phyloP scores from a whole-genome alignment of 1,140 invertebrate genomes.

The Octopus sinensis region DNA sequence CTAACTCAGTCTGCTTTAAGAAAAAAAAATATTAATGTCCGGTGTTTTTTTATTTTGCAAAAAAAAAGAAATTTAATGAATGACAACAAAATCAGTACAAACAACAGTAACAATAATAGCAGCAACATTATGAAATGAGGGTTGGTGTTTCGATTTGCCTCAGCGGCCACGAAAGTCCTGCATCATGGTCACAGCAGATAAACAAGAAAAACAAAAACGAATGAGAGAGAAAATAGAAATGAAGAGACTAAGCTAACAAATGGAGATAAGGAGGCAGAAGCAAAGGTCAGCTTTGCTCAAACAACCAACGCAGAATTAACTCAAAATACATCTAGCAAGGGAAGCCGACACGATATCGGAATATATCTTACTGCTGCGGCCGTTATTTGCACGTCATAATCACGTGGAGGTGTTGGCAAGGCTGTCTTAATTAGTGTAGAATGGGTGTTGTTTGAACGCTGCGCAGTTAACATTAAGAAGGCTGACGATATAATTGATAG shows the following conservation, averaged over 20 bases:
- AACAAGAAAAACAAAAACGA: not conserved
- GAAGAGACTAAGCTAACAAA: not conserved
- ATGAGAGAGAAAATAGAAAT: not conserved
- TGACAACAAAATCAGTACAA: no score
- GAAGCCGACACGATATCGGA: not conserved
- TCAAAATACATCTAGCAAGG: not conserved
- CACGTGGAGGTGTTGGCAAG: not conserved
- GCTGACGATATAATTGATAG: not conserved
- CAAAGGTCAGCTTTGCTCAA: not conserved
- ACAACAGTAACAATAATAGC: no score
- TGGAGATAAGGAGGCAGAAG: not conserved
- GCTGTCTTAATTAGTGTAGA: constrained; percentile 6
- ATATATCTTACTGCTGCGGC: not conserved
- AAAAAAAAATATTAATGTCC: no score
- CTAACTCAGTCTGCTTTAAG: no score
- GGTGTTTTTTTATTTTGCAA: no score
- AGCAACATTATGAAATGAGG: no score
- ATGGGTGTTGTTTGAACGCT: not conserved
- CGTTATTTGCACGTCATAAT: constrained; percentile 1
- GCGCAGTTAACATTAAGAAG: not conserved
- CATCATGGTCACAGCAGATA: not conserved
- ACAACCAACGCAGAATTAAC: not conserved
- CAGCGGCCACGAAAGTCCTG: not conserved
- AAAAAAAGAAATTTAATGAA: no score
- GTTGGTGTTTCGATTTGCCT: no score